Conservation (phyloP, 2,888 invertebrate genomes). For the Napeogenes sylphis region DNA sequence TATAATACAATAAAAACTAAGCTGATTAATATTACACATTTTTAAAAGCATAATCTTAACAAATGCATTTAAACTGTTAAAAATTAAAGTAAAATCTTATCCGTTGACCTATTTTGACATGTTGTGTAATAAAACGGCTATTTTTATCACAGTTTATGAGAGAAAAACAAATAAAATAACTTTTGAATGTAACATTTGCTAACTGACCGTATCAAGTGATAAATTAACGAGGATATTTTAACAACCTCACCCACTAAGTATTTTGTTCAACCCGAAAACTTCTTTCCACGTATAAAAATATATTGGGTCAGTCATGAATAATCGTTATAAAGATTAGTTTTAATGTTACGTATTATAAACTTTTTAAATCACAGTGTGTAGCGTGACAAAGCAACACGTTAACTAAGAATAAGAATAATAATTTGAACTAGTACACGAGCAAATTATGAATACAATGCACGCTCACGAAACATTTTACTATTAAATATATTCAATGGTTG, state of each 20-base stretch:
- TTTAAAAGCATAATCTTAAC: too few relatives aligned
- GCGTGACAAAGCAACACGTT: constrained; percentile 25
- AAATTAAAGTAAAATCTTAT: too few relatives aligned
- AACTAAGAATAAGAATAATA: constrained; percentile 24
- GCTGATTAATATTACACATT: too few relatives aligned
- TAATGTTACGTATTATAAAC: constrained; percentile 9
- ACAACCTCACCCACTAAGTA: not conserved
- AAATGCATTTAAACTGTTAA: too few relatives aligned
- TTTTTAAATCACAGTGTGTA: constrained; percentile 17
- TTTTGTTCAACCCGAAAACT: not conserved
- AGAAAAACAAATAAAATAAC: constrained; percentile 3
- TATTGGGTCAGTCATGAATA: not conserved
- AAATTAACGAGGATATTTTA: not conserved
- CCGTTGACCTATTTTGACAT: too few relatives aligned
- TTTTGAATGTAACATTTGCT: constrained; percentile 7
- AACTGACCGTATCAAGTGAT: not conserved
- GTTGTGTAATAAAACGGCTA: not conserved
- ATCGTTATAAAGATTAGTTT: not conserved
- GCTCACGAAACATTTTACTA: constrained; percentile 20
- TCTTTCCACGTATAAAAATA: not conserved
- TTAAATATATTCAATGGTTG: constrained; percentile 10
- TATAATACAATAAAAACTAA: too few relatives aligned
- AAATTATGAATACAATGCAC: constrained; percentile 20
- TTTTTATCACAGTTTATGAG: constrained; percentile 23
- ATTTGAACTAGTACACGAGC: constrained; percentile 15